Evolutionary conservation across 2,888 invertebrate genomes (phyloP), one percentile per base, ranked within the genome.

Genomic region (Xylophagus ater): DNA sequence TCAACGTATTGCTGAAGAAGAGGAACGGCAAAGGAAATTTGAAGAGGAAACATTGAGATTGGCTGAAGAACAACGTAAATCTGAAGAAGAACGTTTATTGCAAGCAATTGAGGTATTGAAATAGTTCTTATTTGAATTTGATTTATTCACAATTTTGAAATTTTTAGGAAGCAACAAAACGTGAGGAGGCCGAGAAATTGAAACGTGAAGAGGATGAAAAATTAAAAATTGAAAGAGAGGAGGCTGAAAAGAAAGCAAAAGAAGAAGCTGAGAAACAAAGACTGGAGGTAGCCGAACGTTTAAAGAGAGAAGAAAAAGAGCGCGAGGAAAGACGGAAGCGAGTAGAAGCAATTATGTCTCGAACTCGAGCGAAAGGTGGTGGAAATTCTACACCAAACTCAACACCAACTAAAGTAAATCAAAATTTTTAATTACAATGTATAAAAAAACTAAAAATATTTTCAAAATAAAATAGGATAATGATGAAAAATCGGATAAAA

Each of bases 291-390:
- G 83, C 83, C 37, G 88, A 89, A 61, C 73, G 81, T 43, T 70
- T 83, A 44, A 80, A 78, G 56, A 78, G 78, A 49, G 93, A 93
- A 61, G 93, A 93, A 64, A 83, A 81, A 57, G 93, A 93, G 60
- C 70, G 93, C 41, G 76, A 85, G 53, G 84, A 81, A 42, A 70
- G 93, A 54, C 83, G 89, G 53, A 90, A 88, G 65, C 73, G 90
- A 41, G 89, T 92, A 17, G 89, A 89, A 64, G 88, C 87, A 40
- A 92, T 92, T 55, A 92, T 92, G 92, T 76, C 80, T 37, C 70
- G 92, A 54, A 92, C 90, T n/a, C 71, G 89, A 41, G 34, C 43
- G 5, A 61, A 58, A 46, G 53, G 49, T 10, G 51, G 51, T 32
- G 46, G 51, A 37, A 52, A 52, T 42, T 46, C 42, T 33, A 53